Base-by-base conservation (phyloP, 2,113 vertebrate genomes). In the Oncorhynchus keta region DNA sequence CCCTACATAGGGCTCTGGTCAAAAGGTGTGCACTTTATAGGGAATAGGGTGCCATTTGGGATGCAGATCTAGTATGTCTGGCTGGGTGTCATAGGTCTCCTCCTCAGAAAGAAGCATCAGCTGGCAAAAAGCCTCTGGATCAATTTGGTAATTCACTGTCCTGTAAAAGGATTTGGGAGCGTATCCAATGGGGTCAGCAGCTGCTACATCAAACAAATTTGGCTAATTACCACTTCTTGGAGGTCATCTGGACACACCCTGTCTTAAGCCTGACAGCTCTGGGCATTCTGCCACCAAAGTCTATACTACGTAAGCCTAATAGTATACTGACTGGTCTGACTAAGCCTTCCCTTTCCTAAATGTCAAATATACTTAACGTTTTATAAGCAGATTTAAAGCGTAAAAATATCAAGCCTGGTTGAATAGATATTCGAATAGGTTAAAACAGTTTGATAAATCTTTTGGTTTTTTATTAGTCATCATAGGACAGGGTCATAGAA, bases 91-190 rank as follows among this genome's bases (percentile, higher is more conserved):
- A 24, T 8, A 48, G 68, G 72, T 16, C 68, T 62, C 65, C 35
- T 28, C 55, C 48, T 68, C 55, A 62, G 32, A 55, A 73, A 65
- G 64, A 73, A 73, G 83, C 82, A 87, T 83, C 91, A 88, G 80
- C 90, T 93, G 91, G 88, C 83, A 80, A 80, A 83, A 83, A 84
- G 82, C 90, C 83, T 76, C 35, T 65, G 70, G 78, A 93, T 92
- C 91, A 88, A 93, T 94, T 87, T 87, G 83, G 77, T 90, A 82
- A 89, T 88, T 89, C 32, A 66, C 72, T 81, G 77, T 85, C 80
- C 83, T 68, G 76, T 88, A 85, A 89, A 91, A 92, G 86, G 66
- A 74, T 84, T 83, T 84, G 75, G 76, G 75, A 57, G 79, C 16
- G 20, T 1, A 16, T 75, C 84, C 83, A 72, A 59, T 77, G 84